These are phyloP conservation scores for Andrena marginata DNA, from an alignment of 2,888 invertebrate genomes.

Conservation along the genomic window DNA sequence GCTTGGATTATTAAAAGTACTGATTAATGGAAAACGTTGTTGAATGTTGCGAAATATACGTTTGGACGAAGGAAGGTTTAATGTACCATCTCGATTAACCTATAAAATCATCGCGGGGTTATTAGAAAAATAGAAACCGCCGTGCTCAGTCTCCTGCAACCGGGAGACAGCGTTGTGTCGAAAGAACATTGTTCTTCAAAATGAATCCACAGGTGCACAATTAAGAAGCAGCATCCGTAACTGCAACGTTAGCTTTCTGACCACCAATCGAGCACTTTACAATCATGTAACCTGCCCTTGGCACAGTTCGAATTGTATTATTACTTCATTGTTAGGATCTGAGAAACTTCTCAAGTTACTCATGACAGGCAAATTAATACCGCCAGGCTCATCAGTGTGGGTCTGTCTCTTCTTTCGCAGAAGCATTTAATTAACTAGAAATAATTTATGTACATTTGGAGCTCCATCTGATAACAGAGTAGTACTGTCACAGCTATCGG, in stretches of 20 bases:
- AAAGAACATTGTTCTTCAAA: slow-evolving; percentile 40
- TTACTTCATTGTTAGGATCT: slow-evolving; percentile 65
- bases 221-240: slow-evolving; percentile 51
- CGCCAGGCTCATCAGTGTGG: not conserved
- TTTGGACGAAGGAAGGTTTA: not conserved
- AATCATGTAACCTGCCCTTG: slow-evolving; percentile 69
- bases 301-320: slow-evolving; percentile 64
- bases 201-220: slow-evolving; percentile 28
- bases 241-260: slow-evolving; percentile 52
- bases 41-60: not conserved
- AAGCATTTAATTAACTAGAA: slow-evolving; percentile 15
- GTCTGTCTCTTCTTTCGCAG: slow-evolving; percentile 1
- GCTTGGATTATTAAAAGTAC: too few species aligned
- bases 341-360: slow-evolving; percentile 65
- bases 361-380: slow-evolving; percentile 51
- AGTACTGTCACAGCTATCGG: too few species aligned
- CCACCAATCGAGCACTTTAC: slow-evolving; percentile 46
- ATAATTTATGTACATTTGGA: too few species aligned
- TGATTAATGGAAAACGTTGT: not conserved
- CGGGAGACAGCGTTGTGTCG: slow-evolving; percentile 16
- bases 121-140: slow-evolving; percentile 20
- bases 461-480: too few species aligned
- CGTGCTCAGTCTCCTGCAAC: slow-evolving; percentile 5
- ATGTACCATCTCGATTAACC: not conserved
- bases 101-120: not conserved